Percentiles rank a stretch among this genome's conserved stretches.
These are phyloP conservation scores for Cariama cristata DNA, from an alignment of 2,113 vertebrate genomes.

Conservation along the genomic window DNA sequence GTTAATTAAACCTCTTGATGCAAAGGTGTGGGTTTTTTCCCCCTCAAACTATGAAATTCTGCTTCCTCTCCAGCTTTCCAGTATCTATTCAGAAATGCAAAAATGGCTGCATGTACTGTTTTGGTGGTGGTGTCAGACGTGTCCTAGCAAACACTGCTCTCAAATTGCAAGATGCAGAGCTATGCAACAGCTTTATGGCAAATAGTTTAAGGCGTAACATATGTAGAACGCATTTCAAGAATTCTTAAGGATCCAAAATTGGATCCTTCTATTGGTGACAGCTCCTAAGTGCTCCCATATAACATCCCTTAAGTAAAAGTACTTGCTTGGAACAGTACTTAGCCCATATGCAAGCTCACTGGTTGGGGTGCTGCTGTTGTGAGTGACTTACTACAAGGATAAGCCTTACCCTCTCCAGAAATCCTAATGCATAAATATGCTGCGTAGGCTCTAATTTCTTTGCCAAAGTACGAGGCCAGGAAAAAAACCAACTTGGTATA, in stretches of 20 bases:
- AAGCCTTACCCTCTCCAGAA: background rate
- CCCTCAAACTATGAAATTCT: background rate
- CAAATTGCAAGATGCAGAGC: background rate
- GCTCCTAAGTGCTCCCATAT: background rate
- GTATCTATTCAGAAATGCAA: background rate
- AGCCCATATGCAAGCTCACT: background rate
- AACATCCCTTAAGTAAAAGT: background rate
- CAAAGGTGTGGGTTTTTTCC: background rate
- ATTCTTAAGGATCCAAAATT: background rate
- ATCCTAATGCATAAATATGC: background rate
- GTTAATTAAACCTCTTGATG: background rate
- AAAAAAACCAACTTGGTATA: background rate
- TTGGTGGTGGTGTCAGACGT: background rate
- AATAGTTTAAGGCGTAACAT: background rate
- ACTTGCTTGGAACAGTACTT: background rate
- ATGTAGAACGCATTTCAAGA: background rate
- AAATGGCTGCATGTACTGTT: background rate
- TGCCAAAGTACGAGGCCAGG: background rate
- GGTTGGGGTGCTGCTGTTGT: background rate
- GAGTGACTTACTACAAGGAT: background rate
- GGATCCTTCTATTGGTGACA: background rate
- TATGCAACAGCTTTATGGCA: background rate
- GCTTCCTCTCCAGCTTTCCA: background rate
- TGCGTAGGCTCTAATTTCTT: background rate
- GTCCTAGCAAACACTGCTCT: background rate